Evolutionary conservation across 2,797 vertebrate species (phyloP).

Genomic region (Tinamus major): DNA sequence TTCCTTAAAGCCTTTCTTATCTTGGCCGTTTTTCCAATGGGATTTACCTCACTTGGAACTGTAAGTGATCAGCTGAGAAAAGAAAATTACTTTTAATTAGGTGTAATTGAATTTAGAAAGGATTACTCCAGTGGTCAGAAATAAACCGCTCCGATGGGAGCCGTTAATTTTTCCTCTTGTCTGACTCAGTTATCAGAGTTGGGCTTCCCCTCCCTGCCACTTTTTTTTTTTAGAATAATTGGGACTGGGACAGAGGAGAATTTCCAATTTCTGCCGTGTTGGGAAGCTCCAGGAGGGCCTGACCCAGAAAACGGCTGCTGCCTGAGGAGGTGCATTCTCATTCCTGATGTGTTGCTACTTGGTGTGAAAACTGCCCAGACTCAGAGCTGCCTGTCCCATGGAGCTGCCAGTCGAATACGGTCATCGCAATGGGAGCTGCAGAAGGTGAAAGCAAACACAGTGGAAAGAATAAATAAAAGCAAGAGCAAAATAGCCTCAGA

Average conservation of each 20-base stretch:
- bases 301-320: conserved; percentile 12
- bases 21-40: neutral
- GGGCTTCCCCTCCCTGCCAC: neutral
- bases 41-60: neutral
- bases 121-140: conserved; percentile 22
- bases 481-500: neutral
- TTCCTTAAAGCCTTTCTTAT: neutral
- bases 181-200: neutral
- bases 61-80: neutral
- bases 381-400: neutral
- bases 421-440: neutral
- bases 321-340: neutral
- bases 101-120: conserved; percentile 41
- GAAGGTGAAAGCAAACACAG: neutral
- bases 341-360: conserved; percentile 13
- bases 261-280: conserved; percentile 39
- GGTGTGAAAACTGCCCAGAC: conserved; percentile 39
- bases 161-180: neutral
- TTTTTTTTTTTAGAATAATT: neutral
- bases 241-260: neutral
- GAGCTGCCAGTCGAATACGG: neutral
- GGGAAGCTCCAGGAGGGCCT: conserved; percentile 25
- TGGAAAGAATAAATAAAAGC: neutral
- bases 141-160: neutral
- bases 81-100: conserved; percentile 53